phyloP scores from a whole-genome alignment of 2,113 vertebrate genomes.

The Seriola dumerili region DNA sequence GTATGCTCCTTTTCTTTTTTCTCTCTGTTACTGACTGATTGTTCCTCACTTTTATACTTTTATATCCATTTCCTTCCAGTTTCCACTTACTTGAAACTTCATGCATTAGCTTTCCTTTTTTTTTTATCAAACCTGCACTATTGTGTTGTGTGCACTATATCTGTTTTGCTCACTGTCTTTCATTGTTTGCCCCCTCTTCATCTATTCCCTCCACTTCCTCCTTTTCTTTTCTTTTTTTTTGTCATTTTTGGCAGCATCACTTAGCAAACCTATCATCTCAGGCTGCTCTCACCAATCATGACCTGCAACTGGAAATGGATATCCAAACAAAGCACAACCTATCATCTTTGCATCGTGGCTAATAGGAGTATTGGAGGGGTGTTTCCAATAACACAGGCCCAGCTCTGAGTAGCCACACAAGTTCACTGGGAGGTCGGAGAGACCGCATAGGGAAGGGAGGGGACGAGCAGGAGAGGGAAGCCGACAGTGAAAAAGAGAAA shows the following conservation, averaged over 20 bases:
- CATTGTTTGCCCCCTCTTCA: slow-evolving; percentile 1
- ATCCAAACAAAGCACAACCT: slow-evolving; percentile 75
- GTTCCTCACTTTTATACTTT: not conserved
- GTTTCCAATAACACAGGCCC: slow-evolving; percentile 77
- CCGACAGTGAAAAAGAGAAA: slow-evolving; percentile 19
- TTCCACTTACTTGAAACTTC: slow-evolving; percentile 10
- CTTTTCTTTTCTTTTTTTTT: slow-evolving; percentile 6
- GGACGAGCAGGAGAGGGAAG: slow-evolving; percentile 27
- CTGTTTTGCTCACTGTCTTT: slow-evolving; percentile 3
- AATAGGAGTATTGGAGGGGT: slow-evolving; percentile 71
- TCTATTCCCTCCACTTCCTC: slow-evolving; percentile 8
- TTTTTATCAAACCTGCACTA: not conserved
- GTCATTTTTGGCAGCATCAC: slow-evolving; percentile 48
- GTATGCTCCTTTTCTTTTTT: not conserved
- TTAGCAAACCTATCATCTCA: slow-evolving; percentile 63
- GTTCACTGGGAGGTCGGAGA: slow-evolving; percentile 77
- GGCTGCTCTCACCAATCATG: slow-evolving; percentile 55
- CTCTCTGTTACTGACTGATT: not conserved
- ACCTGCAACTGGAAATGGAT: slow-evolving; percentile 73
- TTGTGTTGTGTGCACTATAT: not conserved
- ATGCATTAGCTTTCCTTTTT: not conserved
- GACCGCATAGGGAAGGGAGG: slow-evolving; percentile 52
- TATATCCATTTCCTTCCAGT: slow-evolving; percentile 29
- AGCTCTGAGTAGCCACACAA: slow-evolving; percentile 49
- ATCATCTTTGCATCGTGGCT: slow-evolving; percentile 75